Base-by-base conservation (phyloP, 1,140 invertebrate genomes). In the Tenebrio molitor region DNA sequence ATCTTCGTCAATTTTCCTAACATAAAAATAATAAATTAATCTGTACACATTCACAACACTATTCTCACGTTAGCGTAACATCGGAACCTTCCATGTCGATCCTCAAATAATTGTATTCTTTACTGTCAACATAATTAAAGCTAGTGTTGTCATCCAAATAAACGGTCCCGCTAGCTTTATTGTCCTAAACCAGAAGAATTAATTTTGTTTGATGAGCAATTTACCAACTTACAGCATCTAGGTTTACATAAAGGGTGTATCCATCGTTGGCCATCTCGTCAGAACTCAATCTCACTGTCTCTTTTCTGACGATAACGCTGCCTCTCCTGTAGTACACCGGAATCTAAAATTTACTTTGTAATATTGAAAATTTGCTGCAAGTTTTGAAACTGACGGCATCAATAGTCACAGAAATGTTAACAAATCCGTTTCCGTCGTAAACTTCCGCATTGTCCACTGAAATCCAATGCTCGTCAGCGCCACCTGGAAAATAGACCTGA, bases 291-390 rank as follows among this genome's bases (percentile, higher is more conserved):
- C 23, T 23, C 34, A 70, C 63, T 67, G 95, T 88, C 84, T 97
- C 91, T 84, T 96, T 97, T 44, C 92, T 91, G 0, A 96, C 91
- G 34, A 99, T 87, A 70, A 99, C 95, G 8, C 89, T 97, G 12
- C 97, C 97, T 68, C 95, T 94, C 76, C 93, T 88, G 85, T 98
- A 96, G 84, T 91, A 99, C 14, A 97, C 93, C 6, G 97, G 97
- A 72, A 97, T 93, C 89, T 95, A n/a, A n/a, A n/a, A n/a, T n/a
- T n/a, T n/a, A n/a, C n/a, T n/a, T n/a, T n/a, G n/a, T n/a, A n/a
- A n/a, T n/a, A n/a, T n/a, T n/a, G n/a, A n/a, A n/a, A n/a, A n/a
- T n/a, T n/a, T n/a, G n/a, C n/a, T n/a, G n/a, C n/a, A n/a, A n/a
- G n/a, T n/a, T n/a, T n/a, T n/a, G n/a, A n/a, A n/a, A 63, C 44